Evolutionary conservation across 2,113 vertebrate genomes (phyloP), one percentile per base, ranked within the genome.

Genomic region (Oryzias curvinotus): DNA sequence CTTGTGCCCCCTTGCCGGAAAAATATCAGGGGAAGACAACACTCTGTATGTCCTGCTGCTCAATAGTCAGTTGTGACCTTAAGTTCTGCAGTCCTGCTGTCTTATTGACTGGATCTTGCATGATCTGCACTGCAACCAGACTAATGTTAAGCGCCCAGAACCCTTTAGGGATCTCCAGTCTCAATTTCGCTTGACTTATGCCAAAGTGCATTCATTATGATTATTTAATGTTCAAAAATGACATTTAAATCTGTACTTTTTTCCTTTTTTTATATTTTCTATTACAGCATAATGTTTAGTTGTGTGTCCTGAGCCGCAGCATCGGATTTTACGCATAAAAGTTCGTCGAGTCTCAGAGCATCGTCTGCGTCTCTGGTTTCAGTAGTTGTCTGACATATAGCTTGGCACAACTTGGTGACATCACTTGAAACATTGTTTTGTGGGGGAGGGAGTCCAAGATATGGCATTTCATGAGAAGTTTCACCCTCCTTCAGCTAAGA

Each of bases 221-320:
- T 68, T 73, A 85, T 89, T 85, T 71, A 71, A 67, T 73, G 75
- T 84, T 85, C 81, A 75, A 42, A 54, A 69, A 54, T 71, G 57
- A 54, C 52, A 59, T 72, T 77, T 73, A 77, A 72, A 83, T 79
- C 75, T 78, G 81, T 82, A 71, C 10, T n/a, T n/a, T 19, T 48
- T 48, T 81, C 66, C 66, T 44, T 76, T 66, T 65, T 59, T 21
- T 57, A 74, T 57, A 73, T 84, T 81, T 73, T 68, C 17, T 51
- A 68, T 41, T 80, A 75, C 87, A 90, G 75, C 84, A 75, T 84
- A 85, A 75, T 90, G 86, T 89, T 89, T 85, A 80, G 66, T 71
- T 56, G 70, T 54, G 56, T 57, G 54, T 79, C 56, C 56, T 23
- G 43, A 63, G 61, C 57, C 68, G 73, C 43, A 57, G 42, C 76